These are phyloP conservation scores for Mythimna pallens DNA, from an alignment of 2,888 invertebrate genomes.

Conservation along the genomic window DNA sequence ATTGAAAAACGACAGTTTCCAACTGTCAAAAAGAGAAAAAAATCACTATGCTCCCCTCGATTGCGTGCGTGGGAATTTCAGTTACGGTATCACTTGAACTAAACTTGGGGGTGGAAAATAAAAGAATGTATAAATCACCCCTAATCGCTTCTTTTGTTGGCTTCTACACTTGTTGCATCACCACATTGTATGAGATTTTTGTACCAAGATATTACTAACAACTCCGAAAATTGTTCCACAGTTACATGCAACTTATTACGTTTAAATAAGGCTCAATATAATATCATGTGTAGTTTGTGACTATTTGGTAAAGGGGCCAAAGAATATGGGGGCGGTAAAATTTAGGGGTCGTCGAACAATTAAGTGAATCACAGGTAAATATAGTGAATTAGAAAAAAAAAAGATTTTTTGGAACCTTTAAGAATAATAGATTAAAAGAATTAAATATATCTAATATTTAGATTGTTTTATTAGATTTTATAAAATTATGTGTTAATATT, in stretches of 20 bases:
- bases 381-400: slow-evolving; percentile 80
- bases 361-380: slow-evolving; percentile 86
- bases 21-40: slow-evolving; percentile 65
- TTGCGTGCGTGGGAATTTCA: slow-evolving; percentile 88
- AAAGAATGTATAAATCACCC: slow-evolving; percentile 88
- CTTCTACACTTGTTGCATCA: slow-evolving; percentile 87
- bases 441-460: slow-evolving; percentile 22
- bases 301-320: slow-evolving; percentile 60
- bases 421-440: slow-evolving; percentile 52
- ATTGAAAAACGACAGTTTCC: slow-evolving; percentile 53
- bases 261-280: slow-evolving; percentile 44
- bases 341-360: slow-evolving; percentile 87
- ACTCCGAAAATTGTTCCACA: background rate
- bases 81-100: slow-evolving; percentile 82
- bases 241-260: slow-evolving; percentile 44
- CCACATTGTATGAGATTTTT: slow-evolving; percentile 74
- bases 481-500: slow-evolving; percentile 34
- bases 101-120: slow-evolving; percentile 86
- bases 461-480: slow-evolving; percentile 2
- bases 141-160: slow-evolving; percentile 87
- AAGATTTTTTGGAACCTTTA: slow-evolving; percentile 50
- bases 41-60: slow-evolving; percentile 63
- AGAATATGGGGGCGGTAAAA: slow-evolving; percentile 81
- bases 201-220: slow-evolving; percentile 49
- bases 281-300: background rate